Base-by-base conservation (phyloP, 2,797 vertebrate species). In the Delichon dasypus region DNA sequence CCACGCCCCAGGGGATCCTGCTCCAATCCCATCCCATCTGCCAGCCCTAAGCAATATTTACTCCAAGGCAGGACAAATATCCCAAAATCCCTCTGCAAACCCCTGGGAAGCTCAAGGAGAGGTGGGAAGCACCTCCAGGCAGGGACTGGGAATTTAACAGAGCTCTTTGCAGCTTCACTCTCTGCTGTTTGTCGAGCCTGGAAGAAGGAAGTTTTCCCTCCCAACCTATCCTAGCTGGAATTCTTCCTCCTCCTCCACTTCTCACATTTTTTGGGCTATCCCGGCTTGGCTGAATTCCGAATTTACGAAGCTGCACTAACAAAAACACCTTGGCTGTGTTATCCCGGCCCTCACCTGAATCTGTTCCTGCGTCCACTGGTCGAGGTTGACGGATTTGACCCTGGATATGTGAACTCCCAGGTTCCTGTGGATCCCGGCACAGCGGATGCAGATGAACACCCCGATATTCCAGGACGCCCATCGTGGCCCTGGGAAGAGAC, bases 401-500 rank as follows among this genome's bases (percentile, higher is more conserved):
- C 99, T 98, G 97, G 99, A 99, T 96, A 99, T 99, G 96, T 99
- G 99, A 66, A 99, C 99, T 2, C 99, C 99, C 7, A 99, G 97
- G 94, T 99, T 99, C 95, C 99, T 98, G 98, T 99, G 99, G 97
- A 99, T 99, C 13, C 99, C 99, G 5, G 99, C 99, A 91, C 99
- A 99, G 74, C 99, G 99, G 95, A 99, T 99, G 67, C 99, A 99
- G 96, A 99, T 98, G 95, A 99, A 99, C 30, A 99, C 99, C 2
- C 99, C 99, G 22, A 99, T 98, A 86, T 99, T 99, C 99, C 99
- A 99, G 47, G 99, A 99, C 0, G 99, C 98, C 99, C 99, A 99
- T 98, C 99, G 98, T 26, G 99, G 99, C 94, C 99, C 99, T 99
- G 93, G 65, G 21, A 77, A 68, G 27, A 96, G 15, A 83, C 34